Base-by-base conservation (phyloP, 2,888 invertebrate species). In the Glaucopsyche alexis region DNA sequence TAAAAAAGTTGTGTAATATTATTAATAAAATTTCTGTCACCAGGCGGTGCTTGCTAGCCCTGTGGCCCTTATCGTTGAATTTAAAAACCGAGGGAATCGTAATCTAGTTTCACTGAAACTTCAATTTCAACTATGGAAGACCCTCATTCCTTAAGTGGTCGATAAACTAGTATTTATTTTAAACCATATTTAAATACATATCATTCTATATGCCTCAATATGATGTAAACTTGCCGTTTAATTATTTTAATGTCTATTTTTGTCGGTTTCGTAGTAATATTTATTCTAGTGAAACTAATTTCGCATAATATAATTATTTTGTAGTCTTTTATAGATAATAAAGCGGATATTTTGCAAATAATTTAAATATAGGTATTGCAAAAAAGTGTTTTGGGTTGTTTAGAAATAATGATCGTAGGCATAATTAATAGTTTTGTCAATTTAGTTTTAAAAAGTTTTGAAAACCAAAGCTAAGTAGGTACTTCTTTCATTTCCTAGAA, bases 341-440 rank as follows among this genome's bases (percentile, higher is more conserved):
- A 55, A 55, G 55, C 55, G 55, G 19, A 55, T 55, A 55, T 55
- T 55, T 55, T 55, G 55, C 55, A 19, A n/a, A 52, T 14, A 5
- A 49, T 49, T 14, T 50, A 7, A 50, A 16, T 8, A 52, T 52
- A 16, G 2, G 2, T 45, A 45, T 19, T 16, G 52, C 52, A 52
- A 19, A 52, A 52, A 29, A 29, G n/a, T 19, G 16, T 52, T 19
- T 52, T 19, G 52, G 1, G 2, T 16, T 8, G 16, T 52, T 52
- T 19, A 16, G 52, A 19, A 52, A 52, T 16, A 52, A 52, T 29
- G 29, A 52, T 50, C n/a, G 50, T n/a, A 50, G n/a, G n/a, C 14
- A 19, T 52, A 9, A 52, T 19, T 29, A 29, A 29, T 29, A n/a
- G n/a, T 29, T 4, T 29, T 29, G 4, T 29, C 1, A 29, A 19